Evolutionary conservation across 2,797 vertebrate species (phyloP).

Genomic region (Anisognathus igniventris): DNA sequence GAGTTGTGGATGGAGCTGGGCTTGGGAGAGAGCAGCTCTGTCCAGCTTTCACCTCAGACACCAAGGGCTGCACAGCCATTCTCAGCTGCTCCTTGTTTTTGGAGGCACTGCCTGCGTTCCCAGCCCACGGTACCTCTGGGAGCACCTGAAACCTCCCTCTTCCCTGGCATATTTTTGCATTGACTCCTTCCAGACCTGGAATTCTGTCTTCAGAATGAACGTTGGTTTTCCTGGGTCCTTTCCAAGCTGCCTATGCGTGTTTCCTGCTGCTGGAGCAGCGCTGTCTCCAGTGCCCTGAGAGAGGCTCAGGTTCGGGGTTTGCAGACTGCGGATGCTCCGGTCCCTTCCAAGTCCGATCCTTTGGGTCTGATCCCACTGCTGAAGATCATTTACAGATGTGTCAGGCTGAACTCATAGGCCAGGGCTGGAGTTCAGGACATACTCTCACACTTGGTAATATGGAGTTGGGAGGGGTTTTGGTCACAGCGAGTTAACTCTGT

Average conservation of each 20-base stretch:
- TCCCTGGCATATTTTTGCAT: background rate
- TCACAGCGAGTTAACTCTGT: constrained; percentile 5
- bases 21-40: background rate
- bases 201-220: background rate
- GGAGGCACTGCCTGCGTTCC: background rate
- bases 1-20: background rate
- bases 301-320: constrained; percentile 22
- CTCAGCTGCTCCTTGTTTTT: background rate
- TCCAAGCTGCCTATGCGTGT: constrained; percentile 39
- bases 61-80: background rate
- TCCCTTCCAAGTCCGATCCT: constrained; percentile 62
- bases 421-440: constrained; percentile 39
- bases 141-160: background rate
- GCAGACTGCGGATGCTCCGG: constrained; percentile 13
- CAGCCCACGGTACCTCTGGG: background rate
- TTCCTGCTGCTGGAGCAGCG: constrained; percentile 42
- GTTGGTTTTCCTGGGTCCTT: constrained; percentile 20
- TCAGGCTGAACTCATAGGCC: constrained; percentile 52
- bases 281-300: constrained; percentile 39
- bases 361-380: constrained; percentile 38
- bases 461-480: constrained; percentile 42
- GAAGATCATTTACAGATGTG: constrained; percentile 69
- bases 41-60: background rate
- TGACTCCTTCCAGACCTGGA: background rate
- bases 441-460: constrained; percentile 49